These are phyloP conservation scores for Amphiura filiformis DNA, from an alignment of 35 echinoderm and acorn worm species.

Conservation along the genomic window DNA sequence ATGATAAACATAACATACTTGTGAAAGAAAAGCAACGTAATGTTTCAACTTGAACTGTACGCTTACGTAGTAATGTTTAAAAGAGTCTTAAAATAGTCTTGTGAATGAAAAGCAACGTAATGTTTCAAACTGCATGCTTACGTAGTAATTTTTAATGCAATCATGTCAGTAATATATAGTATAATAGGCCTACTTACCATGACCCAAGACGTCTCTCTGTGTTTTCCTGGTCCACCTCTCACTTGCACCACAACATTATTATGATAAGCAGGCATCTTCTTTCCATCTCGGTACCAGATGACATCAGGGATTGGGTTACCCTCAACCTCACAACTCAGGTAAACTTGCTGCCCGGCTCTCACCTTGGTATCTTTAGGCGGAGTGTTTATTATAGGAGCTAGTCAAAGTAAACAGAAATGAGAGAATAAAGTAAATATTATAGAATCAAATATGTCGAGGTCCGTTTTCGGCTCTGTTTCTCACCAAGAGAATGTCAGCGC, in stretches of 20 bases:
- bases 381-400: constrained; percentile 13
- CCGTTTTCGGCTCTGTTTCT: neutral
- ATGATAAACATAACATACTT: no score
- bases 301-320: constrained; percentile 24
- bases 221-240: constrained; percentile 8
- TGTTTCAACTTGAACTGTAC: no score
- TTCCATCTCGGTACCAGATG: constrained; percentile 18
- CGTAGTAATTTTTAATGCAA: no score
- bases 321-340: constrained; percentile 12
- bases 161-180: no score
- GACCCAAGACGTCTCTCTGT: constrained; percentile 8
- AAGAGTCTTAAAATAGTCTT: no score
- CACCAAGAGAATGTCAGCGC: neutral
- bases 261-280: constrained; percentile 28
- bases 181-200: constrained; percentile 26
- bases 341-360: neutral
- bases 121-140: no score
- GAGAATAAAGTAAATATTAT: neutral
- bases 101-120: no score
- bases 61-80: no score
- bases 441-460: neutral
- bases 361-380: neutral
- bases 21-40: no score
- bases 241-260: constrained; percentile 14
- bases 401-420: neutral